These are phyloP conservation scores for Sanderia malayensis DNA, from an alignment of 30 jellyfish, hydroid and myxozoan genomes.

Conservation along the genomic window DNA sequence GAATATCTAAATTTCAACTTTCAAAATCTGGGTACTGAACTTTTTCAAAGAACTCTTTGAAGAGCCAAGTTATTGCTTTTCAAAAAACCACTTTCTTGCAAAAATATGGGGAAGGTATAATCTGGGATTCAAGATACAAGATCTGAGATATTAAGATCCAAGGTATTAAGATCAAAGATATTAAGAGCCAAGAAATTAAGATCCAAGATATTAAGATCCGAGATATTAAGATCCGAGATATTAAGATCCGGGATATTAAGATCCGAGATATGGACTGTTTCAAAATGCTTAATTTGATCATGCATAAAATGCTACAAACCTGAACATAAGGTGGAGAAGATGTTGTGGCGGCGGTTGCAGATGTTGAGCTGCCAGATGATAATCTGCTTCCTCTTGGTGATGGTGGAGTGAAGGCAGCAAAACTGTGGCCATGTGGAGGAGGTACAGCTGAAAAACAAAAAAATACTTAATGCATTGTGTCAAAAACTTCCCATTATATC, in stretches of 20 bases:
- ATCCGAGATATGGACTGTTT: background rate
- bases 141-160: no score
- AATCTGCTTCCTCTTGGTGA: conserved; percentile 90
- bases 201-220: background rate
- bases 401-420: conserved; percentile 93
- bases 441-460: conserved; percentile 16
- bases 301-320: conserved; percentile 7
- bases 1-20: no score
- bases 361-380: conserved; percentile 66
- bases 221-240: no score
- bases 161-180: no score
- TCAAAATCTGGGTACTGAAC: no score
- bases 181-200: background rate
- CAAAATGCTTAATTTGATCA: background rate
- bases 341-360: conserved; percentile 29
- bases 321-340: conserved; percentile 85
- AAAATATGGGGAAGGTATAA: no score
- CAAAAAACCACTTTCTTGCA: no score
- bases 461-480: background rate
- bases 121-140: no score
- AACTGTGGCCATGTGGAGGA: conserved; percentile 65
- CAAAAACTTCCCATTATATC: conserved; percentile 11
- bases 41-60: no score
- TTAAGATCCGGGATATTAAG: background rate
- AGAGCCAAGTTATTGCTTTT: no score